phyloP scores from a whole-genome alignment of 2,797 vertebrate species.

The Catostomus latipinnis region DNA sequence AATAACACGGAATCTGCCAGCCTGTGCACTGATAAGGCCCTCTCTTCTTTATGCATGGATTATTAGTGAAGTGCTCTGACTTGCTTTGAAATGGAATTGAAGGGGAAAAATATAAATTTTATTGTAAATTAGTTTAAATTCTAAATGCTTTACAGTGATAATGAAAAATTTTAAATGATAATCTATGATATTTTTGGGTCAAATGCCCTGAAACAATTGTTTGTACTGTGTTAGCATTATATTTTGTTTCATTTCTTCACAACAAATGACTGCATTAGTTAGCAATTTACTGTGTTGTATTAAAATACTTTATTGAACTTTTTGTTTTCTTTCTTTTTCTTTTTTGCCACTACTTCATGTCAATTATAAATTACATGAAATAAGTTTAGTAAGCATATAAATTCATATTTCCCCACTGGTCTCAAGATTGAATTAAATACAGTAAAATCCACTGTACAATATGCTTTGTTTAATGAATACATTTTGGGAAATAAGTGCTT shows the following conservation, averaged over 20 bases:
- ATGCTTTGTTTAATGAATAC: neutral
- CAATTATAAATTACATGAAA: too few species aligned
- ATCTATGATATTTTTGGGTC: slow-evolving; percentile 61
- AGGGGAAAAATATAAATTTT: slow-evolving; percentile 60
- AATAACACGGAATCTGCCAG: slow-evolving; percentile 21
- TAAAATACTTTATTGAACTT: slow-evolving; percentile 65
- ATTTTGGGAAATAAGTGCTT: neutral
- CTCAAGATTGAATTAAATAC: too few species aligned
- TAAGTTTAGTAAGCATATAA: too few species aligned
- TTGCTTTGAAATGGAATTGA: slow-evolving; percentile 77
- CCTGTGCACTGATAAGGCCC: slow-evolving; percentile 12
- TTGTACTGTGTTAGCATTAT: neutral
- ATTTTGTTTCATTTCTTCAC: slow-evolving; percentile 65
- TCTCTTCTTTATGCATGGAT: slow-evolving; percentile 7
- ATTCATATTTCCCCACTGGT: too few species aligned
- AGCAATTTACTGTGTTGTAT: slow-evolving; percentile 73
- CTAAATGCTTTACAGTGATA: slow-evolving; percentile 74
- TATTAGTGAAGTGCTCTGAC: slow-evolving; percentile 65
- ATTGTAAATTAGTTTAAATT: slow-evolving; percentile 54
- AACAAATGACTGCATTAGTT: slow-evolving; percentile 73
- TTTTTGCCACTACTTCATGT: too few species aligned
- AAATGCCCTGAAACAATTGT: neutral
- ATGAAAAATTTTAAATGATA: slow-evolving; percentile 22
- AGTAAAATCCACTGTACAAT: neutral
- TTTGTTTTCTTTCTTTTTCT: neutral